A percentile compares a stretch with the other conserved stretches of the same genome.
Conservation (phyloP, 2,888 invertebrate genomes). For the Portevinia maculata region DNA sequence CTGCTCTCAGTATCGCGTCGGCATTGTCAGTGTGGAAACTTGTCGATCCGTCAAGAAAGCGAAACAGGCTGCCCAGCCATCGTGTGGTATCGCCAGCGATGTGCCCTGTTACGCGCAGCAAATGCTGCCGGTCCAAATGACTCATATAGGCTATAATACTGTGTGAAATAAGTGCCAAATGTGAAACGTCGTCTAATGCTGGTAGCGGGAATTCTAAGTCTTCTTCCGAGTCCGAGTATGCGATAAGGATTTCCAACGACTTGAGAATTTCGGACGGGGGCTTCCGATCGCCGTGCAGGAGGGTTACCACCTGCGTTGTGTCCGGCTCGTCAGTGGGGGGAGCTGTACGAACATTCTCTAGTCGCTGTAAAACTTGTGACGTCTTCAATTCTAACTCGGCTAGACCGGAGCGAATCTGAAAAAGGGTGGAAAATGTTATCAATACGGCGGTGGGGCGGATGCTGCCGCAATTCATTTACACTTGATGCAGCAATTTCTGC, state of each 20-base stretch:
- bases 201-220: constrained; percentile 85
- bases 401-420: constrained; percentile 86
- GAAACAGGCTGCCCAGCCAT: constrained; percentile 94
- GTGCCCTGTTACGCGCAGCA: constrained; percentile 91
- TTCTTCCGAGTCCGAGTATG: constrained; percentile 86
- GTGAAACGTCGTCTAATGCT: constrained; percentile 85
- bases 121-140: constrained; percentile 90
- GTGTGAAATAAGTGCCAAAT: constrained; percentile 91
- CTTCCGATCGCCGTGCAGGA: constrained; percentile 84
- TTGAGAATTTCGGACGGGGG: constrained; percentile 83
- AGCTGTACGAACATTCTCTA: constrained; percentile 85
- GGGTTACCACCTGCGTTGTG: constrained; percentile 71
- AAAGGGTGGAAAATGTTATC: background rate
- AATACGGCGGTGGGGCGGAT: background rate
- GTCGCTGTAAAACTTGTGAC: constrained; percentile 88
- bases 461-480: constrained; percentile 77
- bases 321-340: constrained; percentile 73
- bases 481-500: constrained; percentile 82
- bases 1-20: constrained; percentile 91
- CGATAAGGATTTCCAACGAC: constrained; percentile 86
- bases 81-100: constrained; percentile 93
- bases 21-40: constrained; percentile 94
- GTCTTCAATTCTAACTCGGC: constrained; percentile 88
- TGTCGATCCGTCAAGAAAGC: constrained; percentile 91
- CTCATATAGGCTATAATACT: constrained; percentile 93